phyloP scores from a whole-genome alignment of 2,113 vertebrate genomes.

The Hydropotes inermis region DNA sequence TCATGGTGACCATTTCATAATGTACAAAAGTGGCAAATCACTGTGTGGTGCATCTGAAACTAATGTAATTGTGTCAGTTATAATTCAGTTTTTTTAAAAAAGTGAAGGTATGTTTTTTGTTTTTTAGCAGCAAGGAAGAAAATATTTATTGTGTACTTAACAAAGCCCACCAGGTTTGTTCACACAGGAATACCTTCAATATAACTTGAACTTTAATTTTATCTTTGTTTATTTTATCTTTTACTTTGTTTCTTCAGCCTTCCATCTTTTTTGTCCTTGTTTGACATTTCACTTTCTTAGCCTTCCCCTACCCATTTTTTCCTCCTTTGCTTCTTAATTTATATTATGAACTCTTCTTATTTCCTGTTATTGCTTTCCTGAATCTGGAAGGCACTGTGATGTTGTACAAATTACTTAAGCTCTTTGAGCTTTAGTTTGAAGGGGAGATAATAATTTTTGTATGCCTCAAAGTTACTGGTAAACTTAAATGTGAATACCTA shows the following conservation, averaged over 20 bases:
- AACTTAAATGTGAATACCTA: neutral
- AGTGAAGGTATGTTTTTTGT: neutral
- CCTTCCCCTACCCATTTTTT: neutral
- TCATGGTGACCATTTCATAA: neutral
- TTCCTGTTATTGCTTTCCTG: neutral
- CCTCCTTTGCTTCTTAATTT: neutral
- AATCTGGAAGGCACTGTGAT: neutral
- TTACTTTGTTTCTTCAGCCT: neutral
- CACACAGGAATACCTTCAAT: neutral
- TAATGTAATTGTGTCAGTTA: neutral
- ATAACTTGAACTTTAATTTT: neutral
- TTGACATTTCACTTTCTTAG: neutral
- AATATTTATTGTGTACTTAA: neutral
- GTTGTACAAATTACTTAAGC: neutral
- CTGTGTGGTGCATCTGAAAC: neutral
- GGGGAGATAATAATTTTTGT: neutral
- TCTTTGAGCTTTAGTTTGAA: neutral
- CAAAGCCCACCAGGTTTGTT: neutral
- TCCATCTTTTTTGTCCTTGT: neutral
- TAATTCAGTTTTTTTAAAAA: neutral
- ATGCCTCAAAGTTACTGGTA: neutral
- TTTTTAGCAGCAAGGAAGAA: neutral
- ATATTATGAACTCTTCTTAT: neutral
- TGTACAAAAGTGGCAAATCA: neutral
- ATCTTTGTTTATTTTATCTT: neutral